phyloP scores from a whole-genome alignment of 2,113 vertebrate genomes.

The Leptobrachium ailaonicum region DNA sequence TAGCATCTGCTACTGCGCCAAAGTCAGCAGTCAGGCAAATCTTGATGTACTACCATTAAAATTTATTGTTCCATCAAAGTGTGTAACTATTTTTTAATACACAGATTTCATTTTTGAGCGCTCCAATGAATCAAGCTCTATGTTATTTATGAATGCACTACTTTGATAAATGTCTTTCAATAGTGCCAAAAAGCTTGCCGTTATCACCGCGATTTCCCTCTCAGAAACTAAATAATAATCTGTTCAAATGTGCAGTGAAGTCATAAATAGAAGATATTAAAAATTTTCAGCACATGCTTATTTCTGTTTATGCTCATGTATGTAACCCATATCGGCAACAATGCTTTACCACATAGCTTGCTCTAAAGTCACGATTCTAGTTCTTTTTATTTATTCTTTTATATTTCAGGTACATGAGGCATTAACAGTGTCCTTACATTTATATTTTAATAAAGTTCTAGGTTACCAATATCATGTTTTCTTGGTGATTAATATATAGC shows the following conservation, averaged over 20 bases:
- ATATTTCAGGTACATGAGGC: too few relatives aligned
- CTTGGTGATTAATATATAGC: too few relatives aligned
- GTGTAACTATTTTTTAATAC: slow-evolving; percentile 40
- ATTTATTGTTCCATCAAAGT: slow-evolving; percentile 43
- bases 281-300: too few relatives aligned
- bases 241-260: slow-evolving; percentile 31
- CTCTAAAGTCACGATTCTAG: too few relatives aligned
- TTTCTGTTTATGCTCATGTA: too few relatives aligned
- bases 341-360: too few relatives aligned
- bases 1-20: slow-evolving; percentile 52
- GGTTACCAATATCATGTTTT: too few relatives aligned
- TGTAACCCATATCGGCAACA: too few relatives aligned
- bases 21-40: slow-evolving; percentile 38
- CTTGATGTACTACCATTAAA: slow-evolving; percentile 40
- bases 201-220: slow-evolving; percentile 24
- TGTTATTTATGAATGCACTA: slow-evolving; percentile 43
- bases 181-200: slow-evolving; percentile 10
- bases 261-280: neutral
- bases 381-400: too few relatives aligned
- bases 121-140: slow-evolving; percentile 38
- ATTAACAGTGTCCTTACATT: too few relatives aligned
- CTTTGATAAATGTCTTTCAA: slow-evolving; percentile 28
- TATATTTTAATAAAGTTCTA: too few relatives aligned
- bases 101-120: slow-evolving; percentile 30
- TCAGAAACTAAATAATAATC: slow-evolving; percentile 1